phyloP scores from a whole-genome alignment of 2,113 vertebrate genomes.

The Stegostoma tigrinum region DNA sequence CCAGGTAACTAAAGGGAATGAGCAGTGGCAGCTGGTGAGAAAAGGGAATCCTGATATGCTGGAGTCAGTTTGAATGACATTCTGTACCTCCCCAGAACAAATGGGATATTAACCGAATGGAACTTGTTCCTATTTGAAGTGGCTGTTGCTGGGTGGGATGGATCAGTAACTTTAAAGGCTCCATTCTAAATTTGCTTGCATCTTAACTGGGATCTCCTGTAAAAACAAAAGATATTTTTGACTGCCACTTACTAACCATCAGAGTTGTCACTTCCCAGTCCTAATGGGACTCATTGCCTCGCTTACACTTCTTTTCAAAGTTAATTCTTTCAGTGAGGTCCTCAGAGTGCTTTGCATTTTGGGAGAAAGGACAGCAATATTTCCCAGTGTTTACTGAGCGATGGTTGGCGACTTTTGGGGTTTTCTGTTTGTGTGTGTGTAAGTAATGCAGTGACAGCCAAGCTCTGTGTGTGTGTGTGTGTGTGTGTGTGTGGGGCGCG shows the following conservation, averaged over 20 bases:
- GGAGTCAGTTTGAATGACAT: neutral
- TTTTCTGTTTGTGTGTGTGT: neutral
- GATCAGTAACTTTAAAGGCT: neutral
- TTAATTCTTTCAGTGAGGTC: neutral
- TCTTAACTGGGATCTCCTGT: neutral
- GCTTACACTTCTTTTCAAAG: neutral
- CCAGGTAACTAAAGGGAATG: too few relatives aligned
- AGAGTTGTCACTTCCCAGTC: neutral
- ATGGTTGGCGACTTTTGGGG: neutral
- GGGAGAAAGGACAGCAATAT: neutral
- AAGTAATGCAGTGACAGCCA: neutral
- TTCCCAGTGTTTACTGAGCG: neutral
- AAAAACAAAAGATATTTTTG: neutral
- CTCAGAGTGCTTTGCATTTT: neutral
- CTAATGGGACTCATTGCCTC: neutral
- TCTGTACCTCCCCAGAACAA: neutral
- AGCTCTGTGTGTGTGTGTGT: too few relatives aligned
- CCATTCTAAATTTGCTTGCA: neutral
- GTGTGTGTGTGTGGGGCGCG: too few relatives aligned
- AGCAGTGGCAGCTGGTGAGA: too few relatives aligned
- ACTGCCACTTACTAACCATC: neutral
- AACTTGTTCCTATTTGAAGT: neutral
- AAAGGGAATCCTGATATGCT: too few relatives aligned
- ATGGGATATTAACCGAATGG: neutral
- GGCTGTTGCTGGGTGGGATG: neutral